These are phyloP conservation scores for Amyelois transitella DNA, from an alignment of 1,140 invertebrate species.

Conservation along the genomic window DNA sequence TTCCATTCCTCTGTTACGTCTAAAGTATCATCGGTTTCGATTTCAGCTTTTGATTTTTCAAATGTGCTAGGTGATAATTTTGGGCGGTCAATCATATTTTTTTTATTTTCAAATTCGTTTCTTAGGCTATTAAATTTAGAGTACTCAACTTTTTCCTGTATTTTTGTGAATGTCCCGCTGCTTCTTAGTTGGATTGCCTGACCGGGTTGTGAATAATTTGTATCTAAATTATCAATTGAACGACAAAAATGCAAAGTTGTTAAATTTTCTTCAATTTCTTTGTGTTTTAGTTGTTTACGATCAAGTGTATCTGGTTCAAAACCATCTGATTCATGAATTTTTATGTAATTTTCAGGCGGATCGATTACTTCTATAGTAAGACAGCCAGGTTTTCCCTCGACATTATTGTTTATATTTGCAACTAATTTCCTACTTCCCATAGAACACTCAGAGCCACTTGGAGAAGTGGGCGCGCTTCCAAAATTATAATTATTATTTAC, in stretches of 20 bases:
- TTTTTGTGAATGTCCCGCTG: constrained; percentile 79
- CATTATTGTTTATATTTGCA: constrained; percentile 71
- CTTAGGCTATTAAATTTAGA: constrained; percentile 79
- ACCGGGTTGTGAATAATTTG: constrained; percentile 73
- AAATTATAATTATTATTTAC: constrained; percentile 85
- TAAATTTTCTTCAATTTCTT: constrained; percentile 53
- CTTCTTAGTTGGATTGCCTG: constrained; percentile 72
- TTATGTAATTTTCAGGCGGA: constrained; percentile 80
- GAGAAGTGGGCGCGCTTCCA: constrained; percentile 76
- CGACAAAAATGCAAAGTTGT: constrained; percentile 25
- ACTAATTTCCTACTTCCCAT: constrained; percentile 68
- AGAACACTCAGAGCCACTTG: constrained; percentile 78
- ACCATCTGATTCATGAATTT: constrained; percentile 81
- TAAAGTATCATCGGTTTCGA: constrained; percentile 36
- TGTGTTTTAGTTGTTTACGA: constrained; percentile 82
- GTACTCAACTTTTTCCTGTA: constrained; percentile 46
- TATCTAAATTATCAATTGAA: constrained; percentile 70
- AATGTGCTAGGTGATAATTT: constrained; percentile 38
- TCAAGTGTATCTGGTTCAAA: constrained; percentile 91
- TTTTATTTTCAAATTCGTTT: constrained; percentile 81
- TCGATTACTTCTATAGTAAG: constrained; percentile 87
- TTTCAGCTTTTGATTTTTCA: constrained; percentile 33
- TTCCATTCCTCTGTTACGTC: constrained; percentile 50
- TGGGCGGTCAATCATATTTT: constrained; percentile 47
- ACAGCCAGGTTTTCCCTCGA: constrained; percentile 78